These are phyloP conservation scores for Zoanthus solanderi DNA, from an alignment of 92 coral and sea anemone species.

Conservation along the genomic window DNA sequence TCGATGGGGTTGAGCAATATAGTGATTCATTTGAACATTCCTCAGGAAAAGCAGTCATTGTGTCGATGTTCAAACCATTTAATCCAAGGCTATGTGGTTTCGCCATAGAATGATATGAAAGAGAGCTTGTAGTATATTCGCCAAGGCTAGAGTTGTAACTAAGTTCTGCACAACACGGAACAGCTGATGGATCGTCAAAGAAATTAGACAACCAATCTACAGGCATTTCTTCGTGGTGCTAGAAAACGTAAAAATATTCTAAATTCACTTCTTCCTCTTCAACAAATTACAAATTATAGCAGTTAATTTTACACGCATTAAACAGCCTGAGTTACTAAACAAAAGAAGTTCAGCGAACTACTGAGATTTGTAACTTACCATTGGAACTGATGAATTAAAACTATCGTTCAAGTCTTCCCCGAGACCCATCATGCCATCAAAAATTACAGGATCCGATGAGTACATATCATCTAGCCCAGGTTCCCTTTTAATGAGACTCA, in stretches of 20 bases:
- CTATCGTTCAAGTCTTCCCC: constrained; percentile 85
- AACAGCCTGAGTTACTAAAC: not conserved
- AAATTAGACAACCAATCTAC: constrained; percentile 98
- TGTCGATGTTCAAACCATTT: constrained; percentile 82
- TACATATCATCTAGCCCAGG: constrained; percentile 82
- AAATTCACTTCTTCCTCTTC: not conserved
- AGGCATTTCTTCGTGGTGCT: constrained; percentile 89
- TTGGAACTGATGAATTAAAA: constrained; percentile 68
- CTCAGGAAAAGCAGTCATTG: constrained; percentile 85
- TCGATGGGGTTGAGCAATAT: constrained; percentile 86
- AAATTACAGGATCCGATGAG: constrained; percentile 80
- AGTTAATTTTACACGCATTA: constrained; percentile 23
- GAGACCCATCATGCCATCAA: constrained; percentile 80
- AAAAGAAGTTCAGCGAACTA: constrained; percentile 1
- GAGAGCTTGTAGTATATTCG: constrained; percentile 74
- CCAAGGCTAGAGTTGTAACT: constrained; percentile 70
- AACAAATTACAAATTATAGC: not conserved
- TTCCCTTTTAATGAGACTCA: constrained; percentile 87
- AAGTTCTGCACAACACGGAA: constrained; percentile 70
- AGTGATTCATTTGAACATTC: constrained; percentile 92
- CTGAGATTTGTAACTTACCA: constrained; percentile 22
- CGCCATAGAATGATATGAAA: constrained; percentile 61
- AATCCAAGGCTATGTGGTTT: constrained; percentile 73
- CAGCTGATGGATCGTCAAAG: constrained; percentile 80
- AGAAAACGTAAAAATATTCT: not conserved